Conservation (phyloP, 2,797 vertebrate species). For the Valencia hispanica region DNA sequence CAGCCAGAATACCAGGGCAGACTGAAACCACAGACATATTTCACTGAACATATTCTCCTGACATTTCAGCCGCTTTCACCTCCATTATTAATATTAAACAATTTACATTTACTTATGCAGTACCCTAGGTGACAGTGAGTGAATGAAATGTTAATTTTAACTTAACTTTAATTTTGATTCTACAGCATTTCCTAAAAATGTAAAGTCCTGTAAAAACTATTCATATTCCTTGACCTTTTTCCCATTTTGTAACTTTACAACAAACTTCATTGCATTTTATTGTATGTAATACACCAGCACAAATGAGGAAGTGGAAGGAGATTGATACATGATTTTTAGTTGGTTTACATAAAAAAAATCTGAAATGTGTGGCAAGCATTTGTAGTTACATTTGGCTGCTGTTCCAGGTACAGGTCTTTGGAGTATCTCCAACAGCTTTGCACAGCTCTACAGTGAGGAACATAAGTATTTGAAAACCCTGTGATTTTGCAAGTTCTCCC, state of each 20-base stretch:
- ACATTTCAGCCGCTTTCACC: background rate
- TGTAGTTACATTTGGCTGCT: too few relatives aligned
- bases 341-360: too few relatives aligned
- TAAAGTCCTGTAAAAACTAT: background rate
- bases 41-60: background rate
- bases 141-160: background rate
- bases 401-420: too few relatives aligned
- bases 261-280: background rate
- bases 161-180: background rate
- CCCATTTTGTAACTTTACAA: background rate
- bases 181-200: background rate
- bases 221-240: background rate
- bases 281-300: too few relatives aligned
- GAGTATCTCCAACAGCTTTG: too few relatives aligned
- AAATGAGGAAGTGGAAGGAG: background rate
- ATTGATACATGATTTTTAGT: too few relatives aligned
- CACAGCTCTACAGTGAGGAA: too few relatives aligned
- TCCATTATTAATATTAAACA: background rate
- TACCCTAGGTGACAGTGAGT: background rate
- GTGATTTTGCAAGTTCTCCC: too few relatives aligned
- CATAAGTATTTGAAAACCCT: too few relatives aligned
- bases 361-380: too few relatives aligned
- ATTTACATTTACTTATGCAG: background rate
- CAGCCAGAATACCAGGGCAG: constrained; percentile 85
- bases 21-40: constrained; percentile 58